Evolutionary conservation across 2,113 vertebrate genomes (phyloP).

Genomic region (Perca schrenkii): DNA sequence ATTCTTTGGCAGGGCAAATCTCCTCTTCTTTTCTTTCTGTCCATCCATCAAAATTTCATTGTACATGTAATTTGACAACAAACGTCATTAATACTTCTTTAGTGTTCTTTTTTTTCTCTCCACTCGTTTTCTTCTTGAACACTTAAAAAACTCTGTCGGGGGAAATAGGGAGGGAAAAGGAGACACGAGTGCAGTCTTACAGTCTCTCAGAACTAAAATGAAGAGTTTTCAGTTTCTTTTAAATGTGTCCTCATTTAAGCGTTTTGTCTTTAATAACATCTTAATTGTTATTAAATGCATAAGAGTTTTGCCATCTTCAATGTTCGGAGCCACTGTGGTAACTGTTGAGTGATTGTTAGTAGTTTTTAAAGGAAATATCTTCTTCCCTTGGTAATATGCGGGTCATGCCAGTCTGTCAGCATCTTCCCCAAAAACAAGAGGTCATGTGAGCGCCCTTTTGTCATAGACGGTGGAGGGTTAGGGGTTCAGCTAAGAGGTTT

Average conservation of each 20-base stretch:
- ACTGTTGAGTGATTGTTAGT: conserved; percentile 54
- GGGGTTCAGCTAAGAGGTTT: conserved; percentile 59
- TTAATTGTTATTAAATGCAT: conserved; percentile 78
- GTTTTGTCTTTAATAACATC: conserved; percentile 74
- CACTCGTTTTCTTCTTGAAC: conserved; percentile 63
- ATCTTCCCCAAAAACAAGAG: conserved; percentile 54
- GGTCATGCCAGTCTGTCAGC: conserved; percentile 60
- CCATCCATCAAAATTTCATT: conserved; percentile 61
- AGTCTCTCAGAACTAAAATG: conserved; percentile 73
- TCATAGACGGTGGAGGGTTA: conserved; percentile 70
- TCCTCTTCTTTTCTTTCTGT: conserved; percentile 87
- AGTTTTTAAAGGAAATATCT: conserved; percentile 62
- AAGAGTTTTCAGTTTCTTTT: conserved; percentile 65
- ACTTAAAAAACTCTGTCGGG: conserved; percentile 78
- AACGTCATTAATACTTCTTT: conserved; percentile 65
- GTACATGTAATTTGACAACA: conserved; percentile 75
- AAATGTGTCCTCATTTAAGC: conserved; percentile 65
- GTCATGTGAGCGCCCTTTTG: conserved; percentile 64
- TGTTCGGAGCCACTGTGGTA: conserved; percentile 59
- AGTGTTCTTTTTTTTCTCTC: conserved; percentile 56
- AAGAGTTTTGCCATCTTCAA: conserved; percentile 57
- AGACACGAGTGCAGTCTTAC: conserved; percentile 71
- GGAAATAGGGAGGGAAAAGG: conserved; percentile 56
- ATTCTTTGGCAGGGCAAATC: conserved; percentile 97
- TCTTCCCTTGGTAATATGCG: conserved; percentile 66